Evolutionary conservation across 2,888 invertebrate species (phyloP).

Genomic region (Cryptops parisi): DNA sequence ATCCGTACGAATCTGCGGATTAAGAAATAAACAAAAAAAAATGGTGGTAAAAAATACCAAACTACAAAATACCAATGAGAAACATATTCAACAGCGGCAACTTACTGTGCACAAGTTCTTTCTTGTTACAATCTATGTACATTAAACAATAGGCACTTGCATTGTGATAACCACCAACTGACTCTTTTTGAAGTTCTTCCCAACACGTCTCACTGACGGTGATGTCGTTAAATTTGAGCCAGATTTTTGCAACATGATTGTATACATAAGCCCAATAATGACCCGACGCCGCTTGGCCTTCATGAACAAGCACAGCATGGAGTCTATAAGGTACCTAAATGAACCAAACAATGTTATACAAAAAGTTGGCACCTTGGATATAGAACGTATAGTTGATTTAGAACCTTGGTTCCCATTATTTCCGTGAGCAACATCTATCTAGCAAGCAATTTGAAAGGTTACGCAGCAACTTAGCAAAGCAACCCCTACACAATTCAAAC

Average conservation of each 20-base stretch:
- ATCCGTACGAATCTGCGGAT: background rate
- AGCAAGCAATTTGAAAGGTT: too few species aligned
- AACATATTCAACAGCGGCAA: too few species aligned
- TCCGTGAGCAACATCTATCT: too few species aligned
- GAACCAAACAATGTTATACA: background rate
- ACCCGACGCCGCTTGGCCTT: slow-evolving; percentile 36
- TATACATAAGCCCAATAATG: slow-evolving; percentile 38
- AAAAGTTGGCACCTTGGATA: too few species aligned
- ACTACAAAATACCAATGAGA: too few species aligned
- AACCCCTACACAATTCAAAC: too few species aligned
- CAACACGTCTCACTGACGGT: slow-evolving; percentile 33
- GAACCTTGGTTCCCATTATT: too few species aligned
- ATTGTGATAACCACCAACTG: slow-evolving; percentile 35
- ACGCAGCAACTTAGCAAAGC: too few species aligned
- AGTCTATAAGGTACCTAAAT: slow-evolving; percentile 31
- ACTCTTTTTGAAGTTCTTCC: slow-evolving; percentile 34
- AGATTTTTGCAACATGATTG: slow-evolving; percentile 26
- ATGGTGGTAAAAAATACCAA: too few species aligned
- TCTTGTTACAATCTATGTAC: slow-evolving; percentile 30
- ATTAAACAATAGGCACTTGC: slow-evolving; percentile 37
- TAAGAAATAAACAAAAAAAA: background rate
- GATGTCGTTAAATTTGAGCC: slow-evolving; percentile 37
- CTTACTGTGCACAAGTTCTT: slow-evolving; percentile 23
- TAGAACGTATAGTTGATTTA: too few species aligned
- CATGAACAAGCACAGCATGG: slow-evolving; percentile 37